phyloP scores from a whole-genome alignment of 2,113 vertebrate species.

The Neotoma lepida region DNA sequence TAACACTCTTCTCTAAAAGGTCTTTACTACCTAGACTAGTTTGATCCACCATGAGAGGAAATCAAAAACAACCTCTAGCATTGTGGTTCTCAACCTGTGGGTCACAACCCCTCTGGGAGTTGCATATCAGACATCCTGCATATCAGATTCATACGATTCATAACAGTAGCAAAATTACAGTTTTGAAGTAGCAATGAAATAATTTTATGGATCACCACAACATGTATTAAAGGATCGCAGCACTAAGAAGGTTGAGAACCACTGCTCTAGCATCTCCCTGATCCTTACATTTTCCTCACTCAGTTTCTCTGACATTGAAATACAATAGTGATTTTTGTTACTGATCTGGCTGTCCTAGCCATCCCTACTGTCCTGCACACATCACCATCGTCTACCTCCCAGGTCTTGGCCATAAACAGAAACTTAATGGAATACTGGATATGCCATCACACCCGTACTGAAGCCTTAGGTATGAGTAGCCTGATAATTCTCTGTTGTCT shows the following conservation, averaged over 20 bases:
- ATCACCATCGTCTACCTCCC: neutral
- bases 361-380: neutral
- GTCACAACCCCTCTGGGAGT: neutral
- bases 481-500: neutral
- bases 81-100: neutral
- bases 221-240: neutral
- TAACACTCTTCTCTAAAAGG: neutral
- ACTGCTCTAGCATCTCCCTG: neutral
- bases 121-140: neutral
- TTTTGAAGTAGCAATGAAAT: neutral
- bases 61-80: neutral
- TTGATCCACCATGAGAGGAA: neutral
- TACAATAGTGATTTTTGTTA: neutral
- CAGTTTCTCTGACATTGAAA: neutral
- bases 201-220: neutral
- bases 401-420: neutral
- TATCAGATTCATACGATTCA: neutral
- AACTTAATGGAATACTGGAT: neutral
- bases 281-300: neutral
- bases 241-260: neutral
- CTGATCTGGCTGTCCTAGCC: neutral
- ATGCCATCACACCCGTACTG: neutral
- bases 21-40: neutral
- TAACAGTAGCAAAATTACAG: neutral
- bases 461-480: neutral